Percentiles rank a stretch among this genome's conserved stretches.
Conservation (phyloP, 2,888 invertebrate genomes). For the Polymixis flavicincta region DNA sequence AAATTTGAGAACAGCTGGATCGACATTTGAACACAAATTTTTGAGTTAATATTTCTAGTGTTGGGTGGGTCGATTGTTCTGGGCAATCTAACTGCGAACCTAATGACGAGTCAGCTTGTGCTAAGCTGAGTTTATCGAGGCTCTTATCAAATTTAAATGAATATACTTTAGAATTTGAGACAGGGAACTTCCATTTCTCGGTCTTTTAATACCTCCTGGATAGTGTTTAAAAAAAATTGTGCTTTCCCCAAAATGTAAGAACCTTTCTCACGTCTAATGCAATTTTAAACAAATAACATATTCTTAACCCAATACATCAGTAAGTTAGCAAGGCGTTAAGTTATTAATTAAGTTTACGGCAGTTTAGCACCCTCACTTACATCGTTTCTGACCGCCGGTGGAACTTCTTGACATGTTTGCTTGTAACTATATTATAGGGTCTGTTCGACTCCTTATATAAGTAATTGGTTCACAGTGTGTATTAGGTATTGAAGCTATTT, state of each 20-base stretch:
- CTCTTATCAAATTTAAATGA: not conserved
- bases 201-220: not conserved
- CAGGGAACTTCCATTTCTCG: not conserved
- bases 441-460: not conserved
- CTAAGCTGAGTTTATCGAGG: not conserved
- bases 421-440: conserved; percentile 22
- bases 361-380: conserved; percentile 29
- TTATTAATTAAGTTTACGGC: conserved; percentile 43
- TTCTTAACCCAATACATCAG: conserved; percentile 24
- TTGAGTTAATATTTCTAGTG: not conserved
- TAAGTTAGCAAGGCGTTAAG: conserved; percentile 48
- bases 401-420: conserved; percentile 25
- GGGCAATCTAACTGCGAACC: not conserved
- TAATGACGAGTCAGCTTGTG: not conserved
- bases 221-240: not conserved
- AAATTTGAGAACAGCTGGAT: conserved; percentile 17
- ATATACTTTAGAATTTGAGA: not conserved
- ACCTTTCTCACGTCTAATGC: not conserved
- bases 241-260: not conserved
- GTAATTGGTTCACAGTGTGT: not conserved
- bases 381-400: conserved; percentile 32
- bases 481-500: too few relatives aligned
- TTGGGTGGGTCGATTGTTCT: not conserved
- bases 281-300: conserved; percentile 1
- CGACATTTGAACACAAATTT: conserved; percentile 1